These are phyloP conservation scores for Rhagophthalmus giganteus DNA, from an alignment of 2,888 invertebrate species.

Conservation along the genomic window DNA sequence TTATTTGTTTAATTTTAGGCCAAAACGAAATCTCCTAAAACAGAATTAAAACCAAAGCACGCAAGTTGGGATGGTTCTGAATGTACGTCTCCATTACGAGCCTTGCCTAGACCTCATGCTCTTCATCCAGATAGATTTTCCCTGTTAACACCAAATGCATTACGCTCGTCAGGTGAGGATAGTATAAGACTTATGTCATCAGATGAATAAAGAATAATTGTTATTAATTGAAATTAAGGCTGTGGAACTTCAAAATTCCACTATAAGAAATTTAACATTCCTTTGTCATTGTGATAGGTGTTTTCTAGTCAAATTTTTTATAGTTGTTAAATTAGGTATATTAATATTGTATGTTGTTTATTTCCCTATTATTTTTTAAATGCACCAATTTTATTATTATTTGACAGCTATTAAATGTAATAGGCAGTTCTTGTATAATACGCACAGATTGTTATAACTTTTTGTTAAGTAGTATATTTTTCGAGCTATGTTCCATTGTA, in stretches of 20 bases:
- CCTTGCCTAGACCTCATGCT: conserved; percentile 43
- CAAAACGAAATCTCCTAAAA: conserved; percentile 38
- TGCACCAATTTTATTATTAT: conserved; percentile 1
- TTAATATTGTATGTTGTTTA: conserved; percentile 5
- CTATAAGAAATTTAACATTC: conserved; percentile 20
- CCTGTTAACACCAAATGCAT: conserved; percentile 58
- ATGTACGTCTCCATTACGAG: conserved; percentile 43
- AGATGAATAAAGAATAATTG: conserved; percentile 42
- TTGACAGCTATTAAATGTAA: conserved; percentile 5
- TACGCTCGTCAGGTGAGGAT: conserved; percentile 60
- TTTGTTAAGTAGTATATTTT: background rate
- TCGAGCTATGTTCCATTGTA: no score
- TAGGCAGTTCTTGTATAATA: conserved; percentile 1
- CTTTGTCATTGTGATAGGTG: conserved; percentile 28
- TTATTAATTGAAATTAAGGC: conserved; percentile 11
- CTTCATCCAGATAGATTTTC: conserved; percentile 59
- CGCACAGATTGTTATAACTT: background rate
- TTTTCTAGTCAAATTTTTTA: conserved; percentile 30
- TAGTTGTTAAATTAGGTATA: conserved; percentile 12
- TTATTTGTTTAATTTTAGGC: conserved; percentile 40
- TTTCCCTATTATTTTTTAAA: background rate
- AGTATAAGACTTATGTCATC: conserved; percentile 59
- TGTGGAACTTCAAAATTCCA: conserved; percentile 26
- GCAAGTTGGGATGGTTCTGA: conserved; percentile 50
- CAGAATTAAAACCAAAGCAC: conserved; percentile 48